A percentile compares a stretch with the other conserved stretches of the same genome.
These are phyloP conservation scores for Desmodus rotundus DNA, from an alignment of 2,113 vertebrate species.

Conservation along the genomic window DNA sequence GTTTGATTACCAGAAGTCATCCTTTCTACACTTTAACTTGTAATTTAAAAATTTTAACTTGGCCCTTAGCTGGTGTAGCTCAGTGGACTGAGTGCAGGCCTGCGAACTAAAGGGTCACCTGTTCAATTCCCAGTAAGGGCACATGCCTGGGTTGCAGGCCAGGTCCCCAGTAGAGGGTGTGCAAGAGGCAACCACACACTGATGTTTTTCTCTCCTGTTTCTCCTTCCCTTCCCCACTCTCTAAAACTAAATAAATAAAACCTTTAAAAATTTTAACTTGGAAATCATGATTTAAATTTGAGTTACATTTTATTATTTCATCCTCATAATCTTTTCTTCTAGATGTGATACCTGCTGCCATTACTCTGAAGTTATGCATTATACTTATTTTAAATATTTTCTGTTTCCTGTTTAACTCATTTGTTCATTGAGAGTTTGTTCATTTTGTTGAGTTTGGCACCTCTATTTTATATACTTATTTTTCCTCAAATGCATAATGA, in stretches of 20 bases:
- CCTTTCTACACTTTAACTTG: not conserved
- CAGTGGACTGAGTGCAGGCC: too few relatives aligned
- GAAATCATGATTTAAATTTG: not conserved
- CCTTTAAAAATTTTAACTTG: not conserved
- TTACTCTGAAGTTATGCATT: not conserved
- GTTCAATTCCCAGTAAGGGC: too few relatives aligned
- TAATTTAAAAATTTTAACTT: not conserved
- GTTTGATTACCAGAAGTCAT: not conserved
- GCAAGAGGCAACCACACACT: too few relatives aligned
- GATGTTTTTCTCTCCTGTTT: too few relatives aligned
- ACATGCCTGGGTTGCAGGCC: too few relatives aligned
- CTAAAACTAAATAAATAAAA: too few relatives aligned
- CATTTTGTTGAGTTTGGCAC: not conserved
- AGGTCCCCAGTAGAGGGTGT: too few relatives aligned
- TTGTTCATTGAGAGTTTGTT: not conserved
- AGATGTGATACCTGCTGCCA: not conserved
- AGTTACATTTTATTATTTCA: slow-evolving; percentile 2
- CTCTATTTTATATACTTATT: not conserved
- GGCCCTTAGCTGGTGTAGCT: not conserved
- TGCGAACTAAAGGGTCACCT: too few relatives aligned
- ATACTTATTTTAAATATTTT: not conserved
- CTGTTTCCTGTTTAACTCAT: not conserved
- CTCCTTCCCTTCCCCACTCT: too few relatives aligned
- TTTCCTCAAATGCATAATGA: not conserved
- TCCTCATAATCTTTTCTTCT: not conserved